phyloP scores from a whole-genome alignment of 2,113 vertebrate genomes.

The Petroica traversi region DNA sequence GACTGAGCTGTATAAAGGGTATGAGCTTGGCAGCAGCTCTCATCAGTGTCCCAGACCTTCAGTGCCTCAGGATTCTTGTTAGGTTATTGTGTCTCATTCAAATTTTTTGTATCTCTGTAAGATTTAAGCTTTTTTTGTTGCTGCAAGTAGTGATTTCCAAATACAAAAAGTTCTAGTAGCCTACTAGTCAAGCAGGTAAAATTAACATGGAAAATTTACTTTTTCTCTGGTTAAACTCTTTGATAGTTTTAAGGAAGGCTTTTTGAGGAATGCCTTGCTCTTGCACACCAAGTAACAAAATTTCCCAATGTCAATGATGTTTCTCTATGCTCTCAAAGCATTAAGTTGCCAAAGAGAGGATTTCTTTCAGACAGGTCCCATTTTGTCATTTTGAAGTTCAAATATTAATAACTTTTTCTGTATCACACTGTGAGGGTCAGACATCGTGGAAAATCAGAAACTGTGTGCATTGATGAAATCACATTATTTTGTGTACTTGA shows the following conservation, averaged over 20 bases:
- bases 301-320: neutral
- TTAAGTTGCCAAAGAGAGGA: neutral
- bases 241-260: constrained; percentile 28
- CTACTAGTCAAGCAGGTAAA: neutral
- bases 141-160: neutral
- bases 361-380: neutral
- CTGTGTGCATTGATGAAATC: neutral
- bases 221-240: constrained; percentile 33
- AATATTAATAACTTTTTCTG: neutral
- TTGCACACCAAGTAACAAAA: constrained; percentile 47
- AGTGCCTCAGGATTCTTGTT: neutral
- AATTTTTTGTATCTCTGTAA: neutral
- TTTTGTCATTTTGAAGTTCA: neutral
- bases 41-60: neutral
- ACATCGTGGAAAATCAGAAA: neutral
- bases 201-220: neutral
- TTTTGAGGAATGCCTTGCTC: constrained; percentile 51
- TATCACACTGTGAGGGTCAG: neutral
- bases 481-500: neutral
- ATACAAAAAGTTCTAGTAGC: neutral
- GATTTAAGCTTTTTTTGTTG: neutral
- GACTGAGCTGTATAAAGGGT: neutral
- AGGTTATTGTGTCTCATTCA: neutral
- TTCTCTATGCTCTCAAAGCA: neutral
- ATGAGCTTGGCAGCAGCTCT: neutral